phyloP scores from a whole-genome alignment of 2,797 vertebrate genomes.

The Chromis chromis region DNA sequence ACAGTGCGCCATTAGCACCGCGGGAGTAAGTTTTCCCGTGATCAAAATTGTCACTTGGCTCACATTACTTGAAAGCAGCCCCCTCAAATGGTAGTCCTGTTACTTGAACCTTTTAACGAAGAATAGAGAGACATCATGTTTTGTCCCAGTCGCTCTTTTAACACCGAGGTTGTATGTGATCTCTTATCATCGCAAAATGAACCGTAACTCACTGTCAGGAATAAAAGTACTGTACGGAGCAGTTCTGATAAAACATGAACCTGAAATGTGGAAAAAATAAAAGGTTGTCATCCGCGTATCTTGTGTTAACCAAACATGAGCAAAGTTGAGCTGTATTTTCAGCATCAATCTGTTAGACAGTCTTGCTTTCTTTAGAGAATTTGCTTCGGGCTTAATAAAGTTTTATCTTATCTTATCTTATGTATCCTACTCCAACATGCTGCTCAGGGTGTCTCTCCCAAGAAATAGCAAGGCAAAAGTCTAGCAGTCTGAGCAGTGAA shows the following conservation, averaged over 20 bases:
- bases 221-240: conserved; percentile 17
- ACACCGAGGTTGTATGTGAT: conserved; percentile 21
- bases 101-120: conserved; percentile 45
- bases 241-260: conserved; percentile 25
- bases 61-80: conserved; percentile 51
- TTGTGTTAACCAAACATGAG: conserved; percentile 3
- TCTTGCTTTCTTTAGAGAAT: too few species aligned
- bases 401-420: not conserved
- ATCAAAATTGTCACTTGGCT: conserved; percentile 58
- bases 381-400: too few species aligned
- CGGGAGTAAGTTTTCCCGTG: conserved; percentile 22
- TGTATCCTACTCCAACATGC: not conserved
- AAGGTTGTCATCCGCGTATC: conserved; percentile 13
- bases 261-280: conserved; percentile 26
- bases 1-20: conserved; percentile 35
- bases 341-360: conserved; percentile 1
- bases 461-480: conserved; percentile 8
- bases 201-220: conserved; percentile 37
- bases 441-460: conserved; percentile 1
- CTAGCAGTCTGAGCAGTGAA: conserved; percentile 10
- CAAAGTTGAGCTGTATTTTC: conserved; percentile 6
- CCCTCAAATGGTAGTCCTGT: conserved; percentile 26
- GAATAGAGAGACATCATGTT: conserved; percentile 29
- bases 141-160: conserved; percentile 42
- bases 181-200: conserved; percentile 30